Percentiles rank a stretch among this genome's conserved stretches.
Conservation (phyloP, 2,113 vertebrate genomes). For the Rhipidura dahli region DNA sequence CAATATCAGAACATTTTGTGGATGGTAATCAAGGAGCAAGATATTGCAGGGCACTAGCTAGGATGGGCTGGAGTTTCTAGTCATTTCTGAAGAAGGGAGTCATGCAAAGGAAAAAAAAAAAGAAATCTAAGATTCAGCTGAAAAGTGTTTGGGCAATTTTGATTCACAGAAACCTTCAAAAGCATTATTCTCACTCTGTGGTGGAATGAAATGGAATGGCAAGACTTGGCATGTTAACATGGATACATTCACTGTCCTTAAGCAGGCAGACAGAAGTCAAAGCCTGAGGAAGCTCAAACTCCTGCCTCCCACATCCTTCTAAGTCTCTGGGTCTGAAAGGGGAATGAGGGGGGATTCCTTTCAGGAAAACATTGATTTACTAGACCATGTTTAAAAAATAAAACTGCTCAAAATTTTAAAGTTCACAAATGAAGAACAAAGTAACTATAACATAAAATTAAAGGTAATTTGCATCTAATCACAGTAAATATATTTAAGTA, state of each 20-base stretch:
- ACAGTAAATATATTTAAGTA: not conserved
- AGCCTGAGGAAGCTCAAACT: not conserved
- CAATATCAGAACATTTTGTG: not conserved
- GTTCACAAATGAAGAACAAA: not conserved
- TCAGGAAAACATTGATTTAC: not conserved
- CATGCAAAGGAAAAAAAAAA: not conserved
- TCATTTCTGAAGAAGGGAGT: not conserved
- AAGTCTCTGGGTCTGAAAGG: not conserved
- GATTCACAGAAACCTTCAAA: not conserved
- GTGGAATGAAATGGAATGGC: not conserved
- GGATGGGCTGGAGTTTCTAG: not conserved
- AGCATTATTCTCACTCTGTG: not conserved
- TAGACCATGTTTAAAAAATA: not conserved
- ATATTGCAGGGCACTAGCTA: not conserved
- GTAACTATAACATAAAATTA: not conserved
- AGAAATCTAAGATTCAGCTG: not conserved
- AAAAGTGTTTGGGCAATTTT: not conserved
- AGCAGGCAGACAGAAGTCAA: not conserved
- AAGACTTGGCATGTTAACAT: not conserved
- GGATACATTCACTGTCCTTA: not conserved
- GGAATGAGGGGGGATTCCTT: fast-evolving
- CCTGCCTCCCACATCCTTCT: not conserved
- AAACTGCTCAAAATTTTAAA: not conserved
- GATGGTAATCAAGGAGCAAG: not conserved
- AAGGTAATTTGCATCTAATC: not conserved